Evolutionary conservation across 2,113 vertebrate genomes (phyloP), one percentile per base, ranked within the genome.

Genomic region (Pollachius pollachius): DNA sequence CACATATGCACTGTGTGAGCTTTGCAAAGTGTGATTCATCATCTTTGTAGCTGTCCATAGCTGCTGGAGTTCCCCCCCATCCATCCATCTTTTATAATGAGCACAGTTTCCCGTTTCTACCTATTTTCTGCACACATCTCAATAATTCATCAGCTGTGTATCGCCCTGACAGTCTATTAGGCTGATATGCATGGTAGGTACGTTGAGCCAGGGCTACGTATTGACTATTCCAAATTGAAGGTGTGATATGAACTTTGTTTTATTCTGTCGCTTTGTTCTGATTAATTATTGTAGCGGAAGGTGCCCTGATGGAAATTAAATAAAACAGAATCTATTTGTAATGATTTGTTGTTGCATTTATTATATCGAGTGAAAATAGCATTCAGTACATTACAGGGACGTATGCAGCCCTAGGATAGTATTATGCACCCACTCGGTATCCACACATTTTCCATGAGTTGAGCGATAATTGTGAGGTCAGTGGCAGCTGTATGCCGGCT

Each of bases 61-160:
- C 64, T 78, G 37, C 63, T 62, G 58, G 74, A 87, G 88, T 88
- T 80, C 83, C 81, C 80, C 62, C 71, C 15, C 48, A 54, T 86
- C 77, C 76, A 90, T 89, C 78, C 81, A 85, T 92, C 86, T 89
- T 88, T 85, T 70, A 82, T 85, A 90, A 87, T 80, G 71, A 80
- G 74, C 71, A 57, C 66, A 13, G 52, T 37, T 65, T 65, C 60
- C n/a, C 21, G n/a, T 64, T 9, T 73, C 72, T 77, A 27, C 69
- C 65, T 71, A 68, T 78, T 72, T 82, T 70, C 81, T 79, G 41
- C 41, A 65, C 81, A 76, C 74, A 79, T 72, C 80, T 88, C 69
- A 58, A 68, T 89, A 86, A 90, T 91, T 90, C 87, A 93, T 89
- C 82, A 84, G 77, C 76, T 73, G 71, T 72, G 71, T 79, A 84